Percentiles rank a stretch among this genome's conserved stretches.
These are phyloP conservation scores for Vultur gryphus DNA, from an alignment of 2,797 vertebrate species.

Conservation along the genomic window DNA sequence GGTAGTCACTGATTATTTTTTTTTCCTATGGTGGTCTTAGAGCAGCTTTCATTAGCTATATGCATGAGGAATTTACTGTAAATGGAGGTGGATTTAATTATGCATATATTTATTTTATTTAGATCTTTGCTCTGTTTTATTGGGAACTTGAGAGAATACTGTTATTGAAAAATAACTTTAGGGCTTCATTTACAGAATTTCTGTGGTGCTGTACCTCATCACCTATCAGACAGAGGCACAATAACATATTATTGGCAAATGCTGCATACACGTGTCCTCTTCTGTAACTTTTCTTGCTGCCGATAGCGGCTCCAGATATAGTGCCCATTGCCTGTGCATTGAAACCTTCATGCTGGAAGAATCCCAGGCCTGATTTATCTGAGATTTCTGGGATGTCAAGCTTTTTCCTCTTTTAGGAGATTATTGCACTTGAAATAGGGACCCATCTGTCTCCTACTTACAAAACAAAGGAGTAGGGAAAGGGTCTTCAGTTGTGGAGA, in stretches of 20 bases:
- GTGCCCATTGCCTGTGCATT: neutral
- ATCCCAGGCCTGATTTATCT: neutral
- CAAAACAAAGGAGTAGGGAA: neutral
- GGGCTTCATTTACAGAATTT: neutral
- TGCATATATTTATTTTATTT: neutral
- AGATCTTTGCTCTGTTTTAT: neutral
- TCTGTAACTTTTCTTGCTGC: neutral
- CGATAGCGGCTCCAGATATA: neutral
- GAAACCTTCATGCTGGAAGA: neutral
- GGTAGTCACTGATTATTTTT: neutral
- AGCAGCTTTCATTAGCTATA: neutral
- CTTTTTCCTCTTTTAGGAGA: neutral
- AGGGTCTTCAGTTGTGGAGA: neutral
- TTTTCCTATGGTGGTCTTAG: rapidly evolving
- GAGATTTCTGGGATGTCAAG: neutral
- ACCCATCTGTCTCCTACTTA: neutral
- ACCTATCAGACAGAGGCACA: neutral
- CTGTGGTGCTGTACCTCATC: neutral
- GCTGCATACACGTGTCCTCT: rapidly evolving
- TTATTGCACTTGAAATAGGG: neutral
- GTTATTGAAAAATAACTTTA: neutral
- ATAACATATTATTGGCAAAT: neutral
- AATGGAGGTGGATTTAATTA: neutral
- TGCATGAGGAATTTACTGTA: neutral
- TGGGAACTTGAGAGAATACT: neutral